Conservation (phyloP, 1,140 invertebrate genomes). For the Pararge aegeria region DNA sequence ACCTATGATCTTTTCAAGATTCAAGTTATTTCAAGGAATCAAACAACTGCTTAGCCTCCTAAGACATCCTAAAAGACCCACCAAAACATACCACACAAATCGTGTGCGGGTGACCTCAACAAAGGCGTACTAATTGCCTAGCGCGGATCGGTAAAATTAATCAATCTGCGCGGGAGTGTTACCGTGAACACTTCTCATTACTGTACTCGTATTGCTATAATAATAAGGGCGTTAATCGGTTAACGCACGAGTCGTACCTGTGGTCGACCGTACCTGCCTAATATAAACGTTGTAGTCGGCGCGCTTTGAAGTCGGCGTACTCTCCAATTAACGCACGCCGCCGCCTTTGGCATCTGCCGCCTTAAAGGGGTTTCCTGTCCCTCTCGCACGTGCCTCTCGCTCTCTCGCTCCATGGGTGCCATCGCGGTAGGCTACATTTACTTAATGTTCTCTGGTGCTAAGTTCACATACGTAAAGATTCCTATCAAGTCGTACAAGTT, state of each 20-base stretch:
- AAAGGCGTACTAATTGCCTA: conserved; percentile 67
- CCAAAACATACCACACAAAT: conserved; percentile 29
- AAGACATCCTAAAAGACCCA: conserved; percentile 4
- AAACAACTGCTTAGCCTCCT: not conserved
- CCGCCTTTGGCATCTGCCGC: conserved; percentile 70
- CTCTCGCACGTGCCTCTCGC: conserved; percentile 41
- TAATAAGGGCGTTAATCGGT: conserved; percentile 3
- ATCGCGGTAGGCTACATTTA: conserved; percentile 25
- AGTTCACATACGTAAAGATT: conserved; percentile 31
- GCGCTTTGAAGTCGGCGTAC: conserved; percentile 61
- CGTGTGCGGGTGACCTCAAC: conserved; percentile 41
- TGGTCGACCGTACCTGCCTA: conserved; percentile 56
- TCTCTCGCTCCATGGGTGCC: conserved; percentile 38
- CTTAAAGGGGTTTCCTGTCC: conserved; percentile 32
- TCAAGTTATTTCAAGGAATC: no score
- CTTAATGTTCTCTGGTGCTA: conserved; percentile 21
- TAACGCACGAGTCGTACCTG: conserved; percentile 18
- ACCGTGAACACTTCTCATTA: not conserved
- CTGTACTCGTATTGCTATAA: not conserved
- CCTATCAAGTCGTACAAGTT: conserved; percentile 20
- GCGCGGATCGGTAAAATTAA: conserved; percentile 70
- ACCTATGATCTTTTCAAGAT: no score
- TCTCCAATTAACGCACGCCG: conserved; percentile 74
- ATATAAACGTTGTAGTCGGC: conserved; percentile 71
- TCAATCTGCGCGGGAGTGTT: conserved; percentile 56